Percentiles rank a stretch among this genome's conserved stretches.
Evolutionary conservation across 2,888 invertebrate species (phyloP).

Genomic region (Maniola hyperantus): DNA sequence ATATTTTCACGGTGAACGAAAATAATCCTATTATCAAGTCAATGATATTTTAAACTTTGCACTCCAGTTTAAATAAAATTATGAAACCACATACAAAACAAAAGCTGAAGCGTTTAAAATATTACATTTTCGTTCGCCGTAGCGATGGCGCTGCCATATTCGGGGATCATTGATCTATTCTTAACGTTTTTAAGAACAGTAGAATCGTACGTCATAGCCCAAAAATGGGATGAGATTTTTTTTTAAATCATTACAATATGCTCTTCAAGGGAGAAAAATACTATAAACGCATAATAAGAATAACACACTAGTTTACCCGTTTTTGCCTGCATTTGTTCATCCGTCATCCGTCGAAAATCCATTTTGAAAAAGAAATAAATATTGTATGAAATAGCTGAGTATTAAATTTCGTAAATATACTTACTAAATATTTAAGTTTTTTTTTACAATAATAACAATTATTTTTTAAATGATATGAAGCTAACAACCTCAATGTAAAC

Average conservation of each 20-base stretch:
- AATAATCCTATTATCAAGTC: not conserved
- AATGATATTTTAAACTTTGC: not conserved
- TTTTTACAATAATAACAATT: no score
- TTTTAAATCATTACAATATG: not conserved
- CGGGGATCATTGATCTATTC: slow-evolving; percentile 2
- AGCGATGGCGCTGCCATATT: not conserved
- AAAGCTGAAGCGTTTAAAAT: not conserved
- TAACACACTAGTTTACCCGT: not conserved
- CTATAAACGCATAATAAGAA: not conserved
- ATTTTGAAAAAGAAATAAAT: not conserved
- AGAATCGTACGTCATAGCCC: not conserved
- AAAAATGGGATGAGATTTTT: not conserved
- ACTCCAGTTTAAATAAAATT: not conserved
- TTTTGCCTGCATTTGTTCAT: not conserved
- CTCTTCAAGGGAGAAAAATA: not conserved
- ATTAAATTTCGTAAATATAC: no score
- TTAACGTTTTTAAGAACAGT: not conserved
- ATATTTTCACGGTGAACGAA: not conserved
- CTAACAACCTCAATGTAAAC: not conserved
- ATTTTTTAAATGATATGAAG: not conserved
- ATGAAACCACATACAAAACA: not conserved
- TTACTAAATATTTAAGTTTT: no score
- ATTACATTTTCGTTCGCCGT: not conserved
- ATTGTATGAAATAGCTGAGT: not conserved
- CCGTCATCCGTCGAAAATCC: not conserved